Base-by-base conservation (phyloP, 1,140 invertebrate species). In the Bicyclus anynana region DNA sequence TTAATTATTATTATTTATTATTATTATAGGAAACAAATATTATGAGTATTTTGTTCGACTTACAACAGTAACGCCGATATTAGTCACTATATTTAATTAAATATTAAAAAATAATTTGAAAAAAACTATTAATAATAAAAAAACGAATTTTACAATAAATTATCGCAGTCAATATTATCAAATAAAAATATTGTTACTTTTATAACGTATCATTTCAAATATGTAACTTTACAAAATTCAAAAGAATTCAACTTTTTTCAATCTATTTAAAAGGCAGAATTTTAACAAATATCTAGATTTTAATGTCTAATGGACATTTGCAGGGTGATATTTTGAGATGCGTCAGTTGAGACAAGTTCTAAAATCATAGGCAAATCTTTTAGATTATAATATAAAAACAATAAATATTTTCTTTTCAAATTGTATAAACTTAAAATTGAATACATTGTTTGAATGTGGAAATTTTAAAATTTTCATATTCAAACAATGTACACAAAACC, bases 21-120 rank as follows among this genome's bases (percentile, higher is more conserved):
- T 44, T 49, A 67, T 71, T 42, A 52, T 58, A 78, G 75, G 71
- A 75, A 70, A 74, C 75, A 62, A 67, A 33, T 55, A 60, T 68
- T 51, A 65, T 77, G 76, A 79, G 76, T 79, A 79, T 79, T 78
- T 56, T 5, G n/a, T 33, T 40, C 55, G 66, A 60, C 60, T 57
- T 51, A 65, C 50, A 64, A 66, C 54, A 67, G 53, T 50, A 42
- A 55, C 49, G 46, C 53, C 49, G 40, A 59, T 14, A 5, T 33
- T 27, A 7, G 26, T 42, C 33, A 21, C 14, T 20, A 44, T 5
- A 20, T 2, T 14, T 40, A 52, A 37, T 18, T 20, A 12, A 18
- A 17, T 7, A 17, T 6, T 44, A 42, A 23, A 17, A 26, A 26
- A 53, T 40, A 23, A 9, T 27, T 27, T 27, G 5, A 27, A 7